Percentiles rank a stretch among this genome's conserved stretches.
These are phyloP conservation scores for Butastur rufipennis DNA, from an alignment of 2,113 vertebrate species.

Conservation along the genomic window DNA sequence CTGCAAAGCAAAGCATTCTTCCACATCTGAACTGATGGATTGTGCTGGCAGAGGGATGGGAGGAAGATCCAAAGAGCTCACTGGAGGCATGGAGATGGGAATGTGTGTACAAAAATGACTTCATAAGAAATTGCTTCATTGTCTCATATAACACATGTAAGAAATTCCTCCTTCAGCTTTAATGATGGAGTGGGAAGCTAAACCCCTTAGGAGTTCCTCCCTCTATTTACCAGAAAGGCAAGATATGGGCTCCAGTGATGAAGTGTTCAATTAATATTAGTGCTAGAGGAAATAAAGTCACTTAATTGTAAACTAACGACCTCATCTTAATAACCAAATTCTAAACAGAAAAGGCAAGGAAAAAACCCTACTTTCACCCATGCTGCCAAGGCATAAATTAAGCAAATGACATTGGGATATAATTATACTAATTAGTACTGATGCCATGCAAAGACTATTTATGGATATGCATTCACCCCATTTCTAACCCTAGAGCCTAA, in stretches of 20 bases:
- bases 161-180: slow-evolving; percentile 57
- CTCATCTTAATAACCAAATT: slow-evolving; percentile 72
- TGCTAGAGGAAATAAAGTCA: slow-evolving; percentile 57
- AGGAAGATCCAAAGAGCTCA: not conserved
- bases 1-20: not conserved
- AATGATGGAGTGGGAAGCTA: slow-evolving; percentile 57
- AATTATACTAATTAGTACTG: slow-evolving; percentile 73
- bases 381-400: slow-evolving; percentile 73
- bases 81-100: not conserved
- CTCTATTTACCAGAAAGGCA: slow-evolving; percentile 60
- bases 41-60: not conserved
- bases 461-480: slow-evolving; percentile 50
- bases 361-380: slow-evolving; percentile 37
- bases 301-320: slow-evolving; percentile 73
- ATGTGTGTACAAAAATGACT: not conserved
- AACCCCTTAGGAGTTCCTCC: slow-evolving; percentile 47
- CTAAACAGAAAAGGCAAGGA: slow-evolving; percentile 63
- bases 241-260: slow-evolving; percentile 50
- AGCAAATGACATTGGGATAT: slow-evolving; percentile 67
- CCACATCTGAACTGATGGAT: not conserved
- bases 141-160: slow-evolving; percentile 45
- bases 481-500: slow-evolving; percentile 54
- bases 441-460: slow-evolving; percentile 65
- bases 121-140: slow-evolving; percentile 27
- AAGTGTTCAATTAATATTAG: slow-evolving; percentile 72